Conservation (phyloP, 2,113 vertebrate species). For the Epinephelus moara region DNA sequence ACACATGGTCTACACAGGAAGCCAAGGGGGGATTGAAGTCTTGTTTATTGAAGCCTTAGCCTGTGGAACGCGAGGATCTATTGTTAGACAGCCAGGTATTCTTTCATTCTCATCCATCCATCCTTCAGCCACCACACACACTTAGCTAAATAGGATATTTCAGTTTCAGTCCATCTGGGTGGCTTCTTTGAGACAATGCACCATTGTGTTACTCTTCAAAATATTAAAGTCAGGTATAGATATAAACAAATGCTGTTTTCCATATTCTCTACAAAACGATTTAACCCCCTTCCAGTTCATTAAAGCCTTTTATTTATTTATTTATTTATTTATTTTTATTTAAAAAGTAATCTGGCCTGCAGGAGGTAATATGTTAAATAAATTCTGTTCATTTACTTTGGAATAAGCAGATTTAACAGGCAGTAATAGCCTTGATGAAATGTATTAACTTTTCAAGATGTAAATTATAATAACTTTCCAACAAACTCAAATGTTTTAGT, state of each 20-base stretch:
- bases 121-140: constrained; percentile 11
- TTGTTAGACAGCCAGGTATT: constrained; percentile 63
- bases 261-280: neutral
- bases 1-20: constrained; percentile 57
- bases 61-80: constrained; percentile 39
- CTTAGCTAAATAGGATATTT: constrained; percentile 9
- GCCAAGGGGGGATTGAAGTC: constrained; percentile 54
- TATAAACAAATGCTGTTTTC: neutral
- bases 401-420: neutral
- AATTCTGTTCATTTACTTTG: neutral
- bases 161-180: constrained; percentile 34
- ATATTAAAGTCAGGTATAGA: neutral
- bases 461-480: neutral
- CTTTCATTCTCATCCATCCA: constrained; percentile 39
- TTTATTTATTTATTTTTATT: neutral
- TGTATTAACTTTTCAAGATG: neutral
- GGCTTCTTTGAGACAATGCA: constrained; percentile 20
- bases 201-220: neutral
- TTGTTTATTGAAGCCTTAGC: constrained; percentile 52
- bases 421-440: neutral
- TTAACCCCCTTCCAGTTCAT: neutral
- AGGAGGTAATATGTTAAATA: neutral
- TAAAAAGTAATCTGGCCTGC: neutral
- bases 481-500: neutral
- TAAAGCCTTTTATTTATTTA: neutral